Percentiles rank a stretch among this genome's conserved stretches.
These are phyloP conservation scores for Campoletis raptor DNA, from an alignment of 2,888 invertebrate genomes.

Conservation along the genomic window DNA sequence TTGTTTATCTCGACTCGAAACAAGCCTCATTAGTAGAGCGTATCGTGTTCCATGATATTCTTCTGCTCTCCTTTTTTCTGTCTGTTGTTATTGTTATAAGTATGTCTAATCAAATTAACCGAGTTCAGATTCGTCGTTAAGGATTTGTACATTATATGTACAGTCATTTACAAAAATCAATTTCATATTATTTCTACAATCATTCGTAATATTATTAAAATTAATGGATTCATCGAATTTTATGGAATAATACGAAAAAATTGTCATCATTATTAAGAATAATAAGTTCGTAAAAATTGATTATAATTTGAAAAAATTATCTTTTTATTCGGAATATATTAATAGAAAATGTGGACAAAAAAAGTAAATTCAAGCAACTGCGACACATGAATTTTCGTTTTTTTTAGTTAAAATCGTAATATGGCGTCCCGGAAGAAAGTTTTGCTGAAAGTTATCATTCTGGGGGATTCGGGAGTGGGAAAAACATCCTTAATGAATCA, in stretches of 20 bases:
- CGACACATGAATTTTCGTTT: background rate
- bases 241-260: background rate
- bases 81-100: background rate
- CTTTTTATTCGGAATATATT: background rate
- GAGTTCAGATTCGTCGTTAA: conserved; percentile 11
- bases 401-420: conserved; percentile 79
- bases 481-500: conserved; percentile 99
- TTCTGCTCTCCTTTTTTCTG: background rate
- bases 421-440: conserved; percentile 98
- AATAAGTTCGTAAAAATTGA: background rate
- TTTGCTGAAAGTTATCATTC: conserved; percentile 98
- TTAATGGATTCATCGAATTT: background rate
- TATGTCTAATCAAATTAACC: background rate
- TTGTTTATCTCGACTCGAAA: conserved; percentile 38
- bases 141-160: background rate
- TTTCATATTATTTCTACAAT: background rate
- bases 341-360: background rate
- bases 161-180: background rate
- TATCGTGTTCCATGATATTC: conserved; percentile 42
- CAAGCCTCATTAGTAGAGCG: conserved; percentile 36
- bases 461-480: conserved; percentile 99
- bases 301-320: background rate
- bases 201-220: background rate
- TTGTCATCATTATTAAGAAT: background rate
- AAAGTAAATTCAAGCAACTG: background rate